Percentiles rank a stretch among this genome's conserved stretches.
Conservation (phyloP, 2,888 invertebrate species). For the Leptopilina drosophilae region DNA sequence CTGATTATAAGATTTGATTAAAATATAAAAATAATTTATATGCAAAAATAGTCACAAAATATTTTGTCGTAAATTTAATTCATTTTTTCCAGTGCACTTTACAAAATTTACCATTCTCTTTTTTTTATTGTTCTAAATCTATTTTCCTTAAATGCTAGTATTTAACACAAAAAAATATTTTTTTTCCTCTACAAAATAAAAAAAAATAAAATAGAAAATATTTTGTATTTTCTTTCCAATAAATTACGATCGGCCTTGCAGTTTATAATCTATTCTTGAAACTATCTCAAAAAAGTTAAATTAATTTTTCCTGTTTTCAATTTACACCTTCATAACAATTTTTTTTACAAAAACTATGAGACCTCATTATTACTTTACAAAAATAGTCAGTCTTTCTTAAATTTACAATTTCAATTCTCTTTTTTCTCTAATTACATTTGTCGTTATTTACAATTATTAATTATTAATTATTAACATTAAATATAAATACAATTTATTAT, state of each 20-base stretch:
- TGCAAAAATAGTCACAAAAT: too few relatives aligned
- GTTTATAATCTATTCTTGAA: neutral
- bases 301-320: neutral
- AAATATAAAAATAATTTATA: too few relatives aligned
- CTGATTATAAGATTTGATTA: too few relatives aligned
- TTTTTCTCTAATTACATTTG: neutral
- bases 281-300: neutral
- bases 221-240: constrained; percentile 7
- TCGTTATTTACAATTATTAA: too few relatives aligned
- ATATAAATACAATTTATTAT: too few relatives aligned
- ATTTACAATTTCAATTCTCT: too few relatives aligned
- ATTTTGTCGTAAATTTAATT: too few relatives aligned
- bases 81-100: too few relatives aligned
- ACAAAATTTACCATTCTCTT: too few relatives aligned
- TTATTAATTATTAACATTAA: too few relatives aligned
- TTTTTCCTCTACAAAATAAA: neutral
- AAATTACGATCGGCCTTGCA: constrained; percentile 4
- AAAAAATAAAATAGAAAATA: neutral
- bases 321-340: neutral
- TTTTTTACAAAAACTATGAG: neutral
- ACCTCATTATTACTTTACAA: neutral
- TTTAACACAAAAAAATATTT: neutral
- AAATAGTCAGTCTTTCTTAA: too few relatives aligned
- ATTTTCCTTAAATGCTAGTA: constrained; percentile 8
- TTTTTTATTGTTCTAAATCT: neutral